These are phyloP conservation scores for Semicossyphus pulcher DNA, from an alignment of 2,113 vertebrate species.

Conservation along the genomic window DNA sequence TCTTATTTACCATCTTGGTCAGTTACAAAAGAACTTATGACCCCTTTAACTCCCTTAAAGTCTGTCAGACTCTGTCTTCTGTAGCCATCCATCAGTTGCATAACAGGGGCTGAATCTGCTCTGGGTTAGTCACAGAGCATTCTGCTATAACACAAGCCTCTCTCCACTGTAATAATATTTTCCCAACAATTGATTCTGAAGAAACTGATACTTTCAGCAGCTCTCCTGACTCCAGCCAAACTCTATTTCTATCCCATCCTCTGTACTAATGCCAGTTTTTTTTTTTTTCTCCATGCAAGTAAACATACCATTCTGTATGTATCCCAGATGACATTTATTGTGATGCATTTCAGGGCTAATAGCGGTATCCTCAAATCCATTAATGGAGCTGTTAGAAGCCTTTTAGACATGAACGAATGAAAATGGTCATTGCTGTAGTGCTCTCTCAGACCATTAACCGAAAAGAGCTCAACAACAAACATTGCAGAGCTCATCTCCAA, in stretches of 20 bases:
- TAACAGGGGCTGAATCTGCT: slow-evolving; percentile 27
- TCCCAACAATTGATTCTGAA: slow-evolving; percentile 65
- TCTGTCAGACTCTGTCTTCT: slow-evolving; percentile 24
- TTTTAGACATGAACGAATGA: slow-evolving; percentile 63
- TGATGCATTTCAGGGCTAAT: slow-evolving; percentile 67
- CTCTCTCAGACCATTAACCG: slow-evolving; percentile 58
- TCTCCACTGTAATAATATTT: slow-evolving; percentile 56
- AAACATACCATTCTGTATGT: slow-evolving; percentile 52
- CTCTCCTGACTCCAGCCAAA: slow-evolving; percentile 22
- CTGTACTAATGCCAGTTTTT: slow-evolving; percentile 10
- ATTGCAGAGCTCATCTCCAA: slow-evolving; percentile 9
- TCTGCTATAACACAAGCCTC: slow-evolving; percentile 14
- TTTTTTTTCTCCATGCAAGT: slow-evolving; percentile 35
- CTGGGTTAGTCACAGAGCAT: slow-evolving; percentile 47
- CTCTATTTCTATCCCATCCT: slow-evolving; percentile 47
- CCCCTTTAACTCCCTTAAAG: slow-evolving; percentile 19
- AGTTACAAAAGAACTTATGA: slow-evolving; percentile 26
- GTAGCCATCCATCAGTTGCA: slow-evolving; percentile 39
- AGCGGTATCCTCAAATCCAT: slow-evolving; percentile 59
- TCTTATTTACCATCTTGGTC: slow-evolving; percentile 43
- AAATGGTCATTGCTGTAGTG: slow-evolving; percentile 53
- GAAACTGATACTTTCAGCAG: slow-evolving; percentile 66
- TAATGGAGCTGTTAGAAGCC: slow-evolving; percentile 72
- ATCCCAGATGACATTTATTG: slow-evolving; percentile 62
- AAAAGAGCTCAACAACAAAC: slow-evolving; percentile 38